Percentiles rank a stretch among this genome's conserved stretches.
Evolutionary conservation across 2,113 vertebrate genomes (phyloP).

Genomic region (Arizona elegans): DNA sequence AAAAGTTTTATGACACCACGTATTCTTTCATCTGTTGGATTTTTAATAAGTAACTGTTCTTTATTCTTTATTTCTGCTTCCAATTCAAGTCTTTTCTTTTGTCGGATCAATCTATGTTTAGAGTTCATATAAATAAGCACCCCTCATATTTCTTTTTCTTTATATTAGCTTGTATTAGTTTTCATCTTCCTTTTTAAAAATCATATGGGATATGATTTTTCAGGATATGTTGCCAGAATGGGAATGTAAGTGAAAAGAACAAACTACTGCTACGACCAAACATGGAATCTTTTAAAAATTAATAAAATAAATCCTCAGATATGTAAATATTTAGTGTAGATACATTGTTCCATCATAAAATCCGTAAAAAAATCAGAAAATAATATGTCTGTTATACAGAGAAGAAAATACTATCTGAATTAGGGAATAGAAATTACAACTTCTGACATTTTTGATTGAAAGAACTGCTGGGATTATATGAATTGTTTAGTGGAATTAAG

Average conservation of each 20-base stretch:
- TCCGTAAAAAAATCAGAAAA: not conserved
- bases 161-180: not conserved
- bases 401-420: not conserved
- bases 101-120: too few relatives aligned
- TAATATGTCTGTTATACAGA: not conserved
- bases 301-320: not conserved
- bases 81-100: too few relatives aligned
- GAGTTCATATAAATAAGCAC: too few relatives aligned
- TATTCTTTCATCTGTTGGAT: too few relatives aligned
- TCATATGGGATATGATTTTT: not conserved
- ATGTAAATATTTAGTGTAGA: not conserved
- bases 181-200: not conserved
- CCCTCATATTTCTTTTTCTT: not conserved
- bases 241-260: not conserved
- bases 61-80: too few relatives aligned
- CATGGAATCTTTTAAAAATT: not conserved
- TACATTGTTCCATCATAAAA: not conserved
- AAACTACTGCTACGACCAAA: not conserved
- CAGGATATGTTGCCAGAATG: not conserved
- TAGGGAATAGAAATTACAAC: not conserved
- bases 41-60: too few relatives aligned
- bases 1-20: too few relatives aligned
- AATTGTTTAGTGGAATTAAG: not conserved
- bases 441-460: not conserved
- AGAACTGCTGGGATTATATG: not conserved